A percentile compares a stretch with the other conserved stretches of the same genome.
Conservation (phyloP, 2,113 vertebrate genomes). For the Nesoenas mayeri region DNA sequence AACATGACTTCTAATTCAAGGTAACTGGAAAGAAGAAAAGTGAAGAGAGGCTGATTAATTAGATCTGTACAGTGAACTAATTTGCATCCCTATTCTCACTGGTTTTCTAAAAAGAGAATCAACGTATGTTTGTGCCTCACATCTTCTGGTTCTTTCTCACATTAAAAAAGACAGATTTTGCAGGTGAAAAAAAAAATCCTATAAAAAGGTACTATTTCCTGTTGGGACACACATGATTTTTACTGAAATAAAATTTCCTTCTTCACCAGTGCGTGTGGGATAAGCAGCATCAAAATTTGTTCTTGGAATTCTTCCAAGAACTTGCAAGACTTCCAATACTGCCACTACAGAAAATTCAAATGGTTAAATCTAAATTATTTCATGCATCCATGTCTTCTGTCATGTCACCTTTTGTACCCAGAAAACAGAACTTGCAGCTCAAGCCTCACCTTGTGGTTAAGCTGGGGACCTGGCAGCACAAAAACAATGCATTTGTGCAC, state of each 20-base stretch:
- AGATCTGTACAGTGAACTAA: constrained; percentile 60
- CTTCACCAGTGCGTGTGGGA: background rate
- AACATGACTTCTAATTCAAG: constrained; percentile 66
- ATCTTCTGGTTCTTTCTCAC: constrained; percentile 26
- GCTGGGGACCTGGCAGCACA: background rate
- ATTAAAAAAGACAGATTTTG: constrained; percentile 30
- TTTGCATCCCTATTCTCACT: constrained; percentile 68
- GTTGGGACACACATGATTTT: constrained; percentile 15
- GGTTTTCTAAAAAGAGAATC: constrained; percentile 67
- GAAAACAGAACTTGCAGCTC: background rate
- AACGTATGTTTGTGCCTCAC: constrained; percentile 19
- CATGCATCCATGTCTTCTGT: background rate
- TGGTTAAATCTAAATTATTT: constrained; percentile 17
- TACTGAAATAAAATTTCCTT: constrained; percentile 30
- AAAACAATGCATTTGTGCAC: accelerated
- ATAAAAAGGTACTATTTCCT: constrained; percentile 33
- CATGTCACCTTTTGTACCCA: background rate
- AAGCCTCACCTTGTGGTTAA: background rate
- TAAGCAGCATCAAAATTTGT: constrained; percentile 24
- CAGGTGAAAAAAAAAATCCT: background rate
- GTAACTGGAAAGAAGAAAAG: constrained; percentile 61
- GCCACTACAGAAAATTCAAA: background rate
- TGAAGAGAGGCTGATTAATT: constrained; percentile 58
- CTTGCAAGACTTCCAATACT: constrained; percentile 1
- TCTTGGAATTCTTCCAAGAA: constrained; percentile 37